phyloP scores from a whole-genome alignment of 2,113 vertebrate species.

The Myiozetetes cayanensis region DNA sequence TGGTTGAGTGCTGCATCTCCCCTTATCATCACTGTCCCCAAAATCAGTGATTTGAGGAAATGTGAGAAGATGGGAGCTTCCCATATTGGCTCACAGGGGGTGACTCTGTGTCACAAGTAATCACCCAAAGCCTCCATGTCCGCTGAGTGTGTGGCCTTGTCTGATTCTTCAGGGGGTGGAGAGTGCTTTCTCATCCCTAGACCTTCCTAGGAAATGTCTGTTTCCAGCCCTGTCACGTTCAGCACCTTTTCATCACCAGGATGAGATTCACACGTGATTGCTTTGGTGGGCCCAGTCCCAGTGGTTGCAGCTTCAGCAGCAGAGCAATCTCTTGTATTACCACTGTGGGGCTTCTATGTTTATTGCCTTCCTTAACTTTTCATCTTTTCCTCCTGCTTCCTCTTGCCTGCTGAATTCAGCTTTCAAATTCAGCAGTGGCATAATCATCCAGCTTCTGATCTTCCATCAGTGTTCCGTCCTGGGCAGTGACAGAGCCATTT shows the following conservation, averaged over 20 bases:
- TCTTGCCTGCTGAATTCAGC: background rate
- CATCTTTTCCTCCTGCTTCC: background rate
- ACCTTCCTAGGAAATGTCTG: background rate
- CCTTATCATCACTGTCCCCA: background rate
- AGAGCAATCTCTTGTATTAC: background rate
- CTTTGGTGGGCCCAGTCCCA: background rate
- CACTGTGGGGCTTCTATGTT: background rate
- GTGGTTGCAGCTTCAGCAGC: background rate
- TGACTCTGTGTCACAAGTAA: background rate
- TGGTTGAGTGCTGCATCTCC: background rate
- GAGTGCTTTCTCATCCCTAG: background rate
- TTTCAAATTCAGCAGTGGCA: background rate
- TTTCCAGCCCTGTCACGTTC: background rate
- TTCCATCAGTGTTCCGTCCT: background rate
- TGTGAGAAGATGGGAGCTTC: background rate
- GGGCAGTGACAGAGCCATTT: background rate
- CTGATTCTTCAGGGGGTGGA: background rate
- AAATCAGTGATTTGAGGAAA: background rate
- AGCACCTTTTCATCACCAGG: background rate
- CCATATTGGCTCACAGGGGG: background rate
- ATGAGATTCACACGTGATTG: fast-evolving
- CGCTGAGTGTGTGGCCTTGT: background rate
- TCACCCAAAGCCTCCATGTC: background rate
- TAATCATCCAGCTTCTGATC: background rate
- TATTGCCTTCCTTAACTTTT: background rate